Base-by-base conservation (phyloP, 2,888 invertebrate species). In the Microplitis manilae region DNA sequence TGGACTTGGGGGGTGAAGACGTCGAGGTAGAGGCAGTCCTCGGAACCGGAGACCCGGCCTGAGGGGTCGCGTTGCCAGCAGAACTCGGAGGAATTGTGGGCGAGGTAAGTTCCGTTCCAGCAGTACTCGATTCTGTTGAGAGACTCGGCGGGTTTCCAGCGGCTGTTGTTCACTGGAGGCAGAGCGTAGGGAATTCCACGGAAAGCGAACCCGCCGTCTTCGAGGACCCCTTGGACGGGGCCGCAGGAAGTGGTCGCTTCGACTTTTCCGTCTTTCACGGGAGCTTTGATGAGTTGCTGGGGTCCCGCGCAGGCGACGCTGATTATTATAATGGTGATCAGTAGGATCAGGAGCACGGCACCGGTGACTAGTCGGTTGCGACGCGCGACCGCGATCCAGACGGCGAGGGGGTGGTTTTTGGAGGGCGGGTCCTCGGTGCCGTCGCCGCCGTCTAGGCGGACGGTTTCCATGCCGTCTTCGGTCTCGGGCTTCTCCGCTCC, bases 21-120 rank as follows among this genome's bases (percentile, higher is more conserved):
- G 85, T 97, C 96, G 7, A 97, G 90, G 17, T 95, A 95, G 60
- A 97, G 90, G 83, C 97, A 97, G 88, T 97, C 94, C 89, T 97
- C 97, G 4, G 91, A 91, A 0, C 96, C 96, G n/a, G 92, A 91
- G 15, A 93, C 90, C 0, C 92, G 93, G 30, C 94, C 93, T 83
- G 94, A 93, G 76, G 93, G 92, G 76, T 94, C 91, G 69, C 94
- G 92, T 87, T 96, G 96, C 83, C 93, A 90, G 87, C 96, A 96
- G 0, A 92, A 90, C 0, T 93, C 92, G 0, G 94, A 93, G 2
- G 92, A 91, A 77, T 94, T 93, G 87, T 95, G 94, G 0, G 94
- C 94, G 79, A 92, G 88, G 30, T 93, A 91, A 0, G 95, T 96
- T 40, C 92, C 94, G 85, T 95, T 95, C 96, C 96, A 96, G 87